A percentile compares a stretch with the other conserved stretches of the same genome.
Conservation (phyloP, 2,888 invertebrate genomes). For the Drosophila multiciliata region DNA sequence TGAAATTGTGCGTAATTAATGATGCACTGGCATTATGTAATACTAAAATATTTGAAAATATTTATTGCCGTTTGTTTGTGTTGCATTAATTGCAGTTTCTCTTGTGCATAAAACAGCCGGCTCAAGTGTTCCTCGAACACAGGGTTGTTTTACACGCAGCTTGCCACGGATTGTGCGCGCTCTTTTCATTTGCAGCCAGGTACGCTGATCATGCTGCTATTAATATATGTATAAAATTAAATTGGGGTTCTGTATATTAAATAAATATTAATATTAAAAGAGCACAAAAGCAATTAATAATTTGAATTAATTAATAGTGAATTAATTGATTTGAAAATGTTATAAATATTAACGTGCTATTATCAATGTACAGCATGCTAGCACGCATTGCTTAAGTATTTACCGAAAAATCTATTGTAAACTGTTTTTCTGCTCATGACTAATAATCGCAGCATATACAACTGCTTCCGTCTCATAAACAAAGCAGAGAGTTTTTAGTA, state of each 20-base stretch:
- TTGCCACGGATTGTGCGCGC: constrained; percentile 29
- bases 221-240: neutral
- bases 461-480: constrained; percentile 24
- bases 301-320: neutral
- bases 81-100: constrained; percentile 8
- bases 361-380: neutral
- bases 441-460: constrained; percentile 12
- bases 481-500: constrained; percentile 32
- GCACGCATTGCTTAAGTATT: neutral
- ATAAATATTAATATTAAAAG: neutral
- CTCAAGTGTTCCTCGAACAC: constrained; percentile 31
- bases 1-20: neutral
- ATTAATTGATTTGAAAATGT: neutral
- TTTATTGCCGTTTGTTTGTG: neutral
- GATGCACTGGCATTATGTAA: constrained; percentile 21
- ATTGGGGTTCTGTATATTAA: neutral
- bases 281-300: neutral
- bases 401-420: neutral
- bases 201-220: constrained; percentile 10
- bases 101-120: constrained; percentile 26
- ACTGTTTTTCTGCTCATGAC: neutral
- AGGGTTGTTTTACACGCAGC: constrained; percentile 47
- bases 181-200: constrained; percentile 6
- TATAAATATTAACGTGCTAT: neutral
- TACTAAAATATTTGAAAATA: neutral